A percentile compares a stretch with the other conserved stretches of the same genome.
Evolutionary conservation across 2,113 vertebrate genomes (phyloP).

Genomic region (Microtus oregoni): DNA sequence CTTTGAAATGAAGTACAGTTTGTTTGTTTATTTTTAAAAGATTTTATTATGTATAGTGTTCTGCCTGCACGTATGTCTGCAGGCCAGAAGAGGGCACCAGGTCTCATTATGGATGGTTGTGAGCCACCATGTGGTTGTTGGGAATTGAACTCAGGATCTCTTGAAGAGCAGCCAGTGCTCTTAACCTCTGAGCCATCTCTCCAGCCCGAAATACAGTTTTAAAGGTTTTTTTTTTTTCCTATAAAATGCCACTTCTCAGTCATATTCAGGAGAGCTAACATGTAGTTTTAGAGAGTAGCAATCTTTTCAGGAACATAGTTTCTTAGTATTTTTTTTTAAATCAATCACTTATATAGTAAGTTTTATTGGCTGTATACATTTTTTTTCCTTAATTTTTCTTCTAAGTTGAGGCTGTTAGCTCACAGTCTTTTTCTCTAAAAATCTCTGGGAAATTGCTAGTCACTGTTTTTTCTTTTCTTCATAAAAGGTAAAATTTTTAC

Average conservation of each 20-base stretch:
- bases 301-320: conserved; percentile 7
- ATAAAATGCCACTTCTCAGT: neutral
- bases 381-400: conserved; percentile 44
- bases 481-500: conserved; percentile 67
- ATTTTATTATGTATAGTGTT: too few relatives aligned
- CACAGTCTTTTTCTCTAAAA: neutral
- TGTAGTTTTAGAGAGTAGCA: neutral
- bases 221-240: neutral
- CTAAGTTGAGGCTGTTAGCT: neutral
- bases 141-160: too few relatives aligned
- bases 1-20: too few relatives aligned
- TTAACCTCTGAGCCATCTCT: too few relatives aligned
- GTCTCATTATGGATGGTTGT: too few relatives aligned
- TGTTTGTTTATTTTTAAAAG: too few relatives aligned
- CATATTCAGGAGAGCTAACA: conserved; percentile 17
- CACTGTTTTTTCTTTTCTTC: conserved; percentile 64
- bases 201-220: neutral
- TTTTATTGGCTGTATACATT: neutral
- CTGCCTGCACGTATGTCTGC: too few relatives aligned
- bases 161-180: too few relatives aligned
- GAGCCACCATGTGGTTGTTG: too few relatives aligned
- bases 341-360: neutral
- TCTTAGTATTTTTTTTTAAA: neutral
- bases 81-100: too few relatives aligned
- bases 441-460: conserved; percentile 24